Evolutionary conservation across 2,888 invertebrate species (phyloP).

Genomic region (Cantharis lateralis): DNA sequence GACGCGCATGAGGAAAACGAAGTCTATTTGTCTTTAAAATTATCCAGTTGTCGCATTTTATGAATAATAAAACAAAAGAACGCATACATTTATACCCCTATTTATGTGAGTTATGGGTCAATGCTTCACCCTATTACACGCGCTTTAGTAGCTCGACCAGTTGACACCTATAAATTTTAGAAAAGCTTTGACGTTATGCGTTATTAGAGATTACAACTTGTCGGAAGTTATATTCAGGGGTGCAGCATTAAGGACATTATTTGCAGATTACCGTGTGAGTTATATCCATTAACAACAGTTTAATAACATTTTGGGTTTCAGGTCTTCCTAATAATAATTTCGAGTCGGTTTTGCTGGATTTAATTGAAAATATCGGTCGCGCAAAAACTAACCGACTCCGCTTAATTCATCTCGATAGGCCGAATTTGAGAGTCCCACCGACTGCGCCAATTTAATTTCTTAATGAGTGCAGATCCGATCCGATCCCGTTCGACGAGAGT

Average conservation of each 20-base stretch:
- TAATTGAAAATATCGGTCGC: slow-evolving; percentile 1
- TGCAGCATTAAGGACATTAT: slow-evolving; percentile 29
- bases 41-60: slow-evolving; percentile 37
- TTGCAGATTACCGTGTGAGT: slow-evolving; percentile 32
- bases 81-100: slow-evolving; percentile 38
- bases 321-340: background rate
- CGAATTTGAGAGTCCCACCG: background rate
- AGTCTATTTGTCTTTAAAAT: slow-evolving; percentile 30
- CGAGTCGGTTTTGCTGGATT: background rate
- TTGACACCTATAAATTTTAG: slow-evolving; percentile 40
- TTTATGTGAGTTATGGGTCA: slow-evolving; percentile 37
- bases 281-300: slow-evolving; percentile 33
- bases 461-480: background rate
- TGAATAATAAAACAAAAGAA: slow-evolving; percentile 42
- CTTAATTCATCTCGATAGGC: background rate
- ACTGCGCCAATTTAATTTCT: background rate
- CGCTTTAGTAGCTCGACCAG: slow-evolving; percentile 38
- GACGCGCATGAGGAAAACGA: background rate
- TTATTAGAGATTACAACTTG: slow-evolving; percentile 37
- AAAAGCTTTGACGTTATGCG: slow-evolving; percentile 30
- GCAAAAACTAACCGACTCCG: background rate
- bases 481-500: background rate
- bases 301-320: slow-evolving; percentile 23
- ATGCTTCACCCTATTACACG: slow-evolving; percentile 39
- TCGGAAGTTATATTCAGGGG: slow-evolving; percentile 23